Evolutionary conservation across 1,140 invertebrate genomes (phyloP), one percentile per base, ranked within the genome.

Genomic region (Diorhabda carinulata): DNA sequence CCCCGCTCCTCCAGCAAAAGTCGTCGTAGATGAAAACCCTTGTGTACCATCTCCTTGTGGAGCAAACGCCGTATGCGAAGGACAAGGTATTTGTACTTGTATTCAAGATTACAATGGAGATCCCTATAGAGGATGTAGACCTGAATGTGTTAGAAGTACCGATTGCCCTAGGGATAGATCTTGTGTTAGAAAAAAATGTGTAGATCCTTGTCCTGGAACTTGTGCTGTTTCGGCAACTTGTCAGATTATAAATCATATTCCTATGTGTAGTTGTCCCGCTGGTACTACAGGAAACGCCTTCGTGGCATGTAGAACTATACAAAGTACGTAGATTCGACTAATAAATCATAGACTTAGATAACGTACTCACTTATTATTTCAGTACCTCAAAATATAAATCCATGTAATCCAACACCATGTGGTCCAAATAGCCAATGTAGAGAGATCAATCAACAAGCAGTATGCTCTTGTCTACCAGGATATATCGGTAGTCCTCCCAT

Each of bases 11-110:
- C 67, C 70, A 71, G 47, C 42, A 66, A 73, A 72, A 67, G 81
- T 83, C 52, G 78, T 81, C 40, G 67, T 71, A 69, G 72, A 70
- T 71, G 76, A 67, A 43, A 77, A 80, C 69, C 87, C 88, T 5
- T 93, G 91, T 76, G 83, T 85, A 66, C 91, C 91, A 4, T 90
- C 89, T 69, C 91, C 91, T 1, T 93, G 91, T 76, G 91, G 91
- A 57, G 86, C 90, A 3, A 91, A 92, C 76, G 90, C 91, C 5
- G 85, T 90, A 74, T 93, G 91, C 71, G 86, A 87, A 41, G 86
- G 87, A 41, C 88, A 91, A 73, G 91, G 90, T 4, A 87, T 90
- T 8, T 93, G 91, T 77, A 86, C 86, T 52, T 93, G 91, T 77
- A 80, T 89, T 59, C 83, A 87, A 2, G 90, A 92, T 71, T 91